Evolutionary conservation across 2,888 invertebrate species (phyloP).

Genomic region (Cremastinae sp.): DNA sequence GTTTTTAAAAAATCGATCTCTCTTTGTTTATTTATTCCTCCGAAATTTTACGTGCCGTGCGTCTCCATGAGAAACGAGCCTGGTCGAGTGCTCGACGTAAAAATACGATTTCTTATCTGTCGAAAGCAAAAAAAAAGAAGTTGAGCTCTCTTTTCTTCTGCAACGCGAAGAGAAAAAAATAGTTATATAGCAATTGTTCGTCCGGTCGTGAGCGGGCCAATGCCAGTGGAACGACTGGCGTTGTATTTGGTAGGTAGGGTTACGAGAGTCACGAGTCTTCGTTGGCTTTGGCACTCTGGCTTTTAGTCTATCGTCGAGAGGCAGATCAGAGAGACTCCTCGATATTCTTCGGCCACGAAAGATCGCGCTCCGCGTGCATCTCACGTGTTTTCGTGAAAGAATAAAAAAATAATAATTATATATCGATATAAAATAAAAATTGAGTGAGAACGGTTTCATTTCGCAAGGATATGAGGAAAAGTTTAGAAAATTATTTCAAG

Average conservation of each 20-base stretch:
- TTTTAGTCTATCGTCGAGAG: slow-evolving; percentile 41
- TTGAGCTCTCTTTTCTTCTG: slow-evolving; percentile 31
- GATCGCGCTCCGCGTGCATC: not conserved
- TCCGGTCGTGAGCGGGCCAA: slow-evolving; percentile 49
- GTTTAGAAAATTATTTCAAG: not conserved
- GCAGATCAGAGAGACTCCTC: slow-evolving; percentile 34
- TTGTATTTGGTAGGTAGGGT: slow-evolving; percentile 30
- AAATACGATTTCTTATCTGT: no score
- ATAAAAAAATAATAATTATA: not conserved
- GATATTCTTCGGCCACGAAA: slow-evolving; percentile 25
- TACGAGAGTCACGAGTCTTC: slow-evolving; percentile 45
- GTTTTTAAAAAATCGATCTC: no score
- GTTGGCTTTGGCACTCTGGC: slow-evolving; percentile 38
- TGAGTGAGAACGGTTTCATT: not conserved
- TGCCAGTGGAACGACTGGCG: slow-evolving; percentile 56
- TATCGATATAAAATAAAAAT: no score
- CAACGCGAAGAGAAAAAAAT: slow-evolving; percentile 37
- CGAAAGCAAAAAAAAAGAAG: slow-evolving; percentile 1
- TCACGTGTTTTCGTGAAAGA: not conserved
- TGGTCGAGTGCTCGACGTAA: no score
- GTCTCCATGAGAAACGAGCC: no score
- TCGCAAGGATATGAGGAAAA: not conserved
- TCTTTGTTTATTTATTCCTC: no score
- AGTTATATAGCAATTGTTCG: slow-evolving; percentile 53
- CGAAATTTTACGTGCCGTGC: no score